These are phyloP conservation scores for Peromyscus nudipes DNA, from an alignment of 2,797 vertebrate species.

Conservation along the genomic window DNA sequence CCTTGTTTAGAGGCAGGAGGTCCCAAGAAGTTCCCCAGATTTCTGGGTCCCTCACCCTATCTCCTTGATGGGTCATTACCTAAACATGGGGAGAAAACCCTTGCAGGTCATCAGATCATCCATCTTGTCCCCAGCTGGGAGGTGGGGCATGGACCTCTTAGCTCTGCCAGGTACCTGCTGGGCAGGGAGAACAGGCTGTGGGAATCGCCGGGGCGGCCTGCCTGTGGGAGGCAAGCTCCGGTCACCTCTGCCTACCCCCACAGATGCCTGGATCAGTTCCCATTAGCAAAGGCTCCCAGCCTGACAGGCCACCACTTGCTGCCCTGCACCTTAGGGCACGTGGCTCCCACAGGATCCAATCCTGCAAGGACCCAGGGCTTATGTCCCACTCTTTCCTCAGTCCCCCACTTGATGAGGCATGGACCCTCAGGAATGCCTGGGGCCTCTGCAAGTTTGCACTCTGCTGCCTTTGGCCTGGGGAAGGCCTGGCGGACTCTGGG, in stretches of 20 bases:
- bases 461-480: not conserved
- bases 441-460: not conserved
- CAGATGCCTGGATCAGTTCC: not conserved
- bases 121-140: not conserved
- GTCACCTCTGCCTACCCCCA: constrained; percentile 1
- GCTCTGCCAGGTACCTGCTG: not conserved
- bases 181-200: accelerated
- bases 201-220: not conserved
- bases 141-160: not conserved
- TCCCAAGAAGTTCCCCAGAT: not conserved
- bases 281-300: not conserved
- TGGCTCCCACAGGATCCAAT: too few species aligned
- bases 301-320: not conserved
- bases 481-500: not conserved
- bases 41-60: not conserved
- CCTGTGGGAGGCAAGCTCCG: not conserved
- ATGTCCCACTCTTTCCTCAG: not conserved
- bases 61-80: not conserved
- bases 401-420: not conserved
- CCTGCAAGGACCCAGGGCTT: not conserved
- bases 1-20: not conserved
- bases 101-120: not conserved
- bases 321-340: not conserved
- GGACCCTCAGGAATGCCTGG: not conserved
- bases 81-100: not conserved